Evolutionary conservation across 1,140 invertebrate genomes (phyloP), one percentile per base, ranked within the genome.

Genomic region (Penaeus indicus): DNA sequence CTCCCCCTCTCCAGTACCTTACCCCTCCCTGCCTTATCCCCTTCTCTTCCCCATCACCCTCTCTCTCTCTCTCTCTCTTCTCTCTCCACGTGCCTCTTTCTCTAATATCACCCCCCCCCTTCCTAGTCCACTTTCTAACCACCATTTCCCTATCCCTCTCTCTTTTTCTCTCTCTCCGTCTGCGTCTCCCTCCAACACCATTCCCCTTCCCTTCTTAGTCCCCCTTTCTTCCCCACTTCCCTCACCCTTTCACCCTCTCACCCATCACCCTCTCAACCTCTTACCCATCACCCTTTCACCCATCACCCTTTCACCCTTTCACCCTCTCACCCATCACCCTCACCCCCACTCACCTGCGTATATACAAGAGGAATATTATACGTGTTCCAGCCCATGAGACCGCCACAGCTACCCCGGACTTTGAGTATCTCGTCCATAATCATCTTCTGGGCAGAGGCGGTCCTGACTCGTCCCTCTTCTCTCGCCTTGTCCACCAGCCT

Each of bases 331-430:
- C 25, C 69, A 27, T 72, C 19, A 22, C 8, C 32, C 32, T 72
- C 11, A 27, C 16, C 13, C 13, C 25, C 25, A 72, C 25, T 75
- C 42, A 75, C 27, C 27, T 32, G 42, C n/a, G 19, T 75, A 21
- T 19, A 27, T 32, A 13, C 42, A 75, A 75, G 42, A n/a, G 27
- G 13, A 75, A 75, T n/a, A 32, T 19, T 75, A 25, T 19, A 38
- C n/a, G 21, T 32, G 42, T 32, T 38, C 18, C 18, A 75, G 8
- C 87, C 87, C 72, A 88, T 38, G 8, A 84, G 69, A 3, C 84
- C 87, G 25, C 87, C 87, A 27, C 87, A 88, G 38, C 47, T 78
- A 11, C 87, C 87, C 18, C 87, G 69, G 21, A 88, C 54, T 19
- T 60, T 38, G 22, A 88, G 47, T 10, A 88, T 47, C 32, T 88